A percentile compares a stretch with the other conserved stretches of the same genome.
Conservation (phyloP, 2,797 vertebrate species). For the Pangasius krempfi region DNA sequence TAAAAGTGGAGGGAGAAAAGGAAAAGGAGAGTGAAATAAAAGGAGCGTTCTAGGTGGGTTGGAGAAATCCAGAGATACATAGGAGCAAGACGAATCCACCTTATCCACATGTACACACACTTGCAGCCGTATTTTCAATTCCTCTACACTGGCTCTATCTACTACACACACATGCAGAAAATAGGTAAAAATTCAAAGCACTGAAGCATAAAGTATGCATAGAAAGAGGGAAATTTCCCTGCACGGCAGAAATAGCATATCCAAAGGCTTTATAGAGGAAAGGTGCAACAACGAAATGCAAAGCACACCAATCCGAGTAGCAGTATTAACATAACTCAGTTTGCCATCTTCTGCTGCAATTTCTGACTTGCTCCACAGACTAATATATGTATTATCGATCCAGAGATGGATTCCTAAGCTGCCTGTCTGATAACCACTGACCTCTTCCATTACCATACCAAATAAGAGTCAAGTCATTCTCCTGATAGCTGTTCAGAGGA, state of each 20-base stretch:
- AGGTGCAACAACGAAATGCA: conserved; percentile 18
- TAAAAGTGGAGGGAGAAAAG: conserved; percentile 31
- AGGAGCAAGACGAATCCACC: conserved; percentile 3
- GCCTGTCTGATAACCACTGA: conserved; percentile 35
- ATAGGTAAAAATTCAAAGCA: conserved; percentile 34
- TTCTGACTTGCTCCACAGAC: conserved; percentile 7
- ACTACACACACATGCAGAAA: not conserved
- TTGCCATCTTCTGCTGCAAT: conserved; percentile 20
- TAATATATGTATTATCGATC: conserved; percentile 28
- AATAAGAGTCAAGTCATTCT: not conserved
- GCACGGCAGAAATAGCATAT: conserved; percentile 45
- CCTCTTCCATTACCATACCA: conserved; percentile 38
- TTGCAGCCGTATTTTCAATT: not conserved
- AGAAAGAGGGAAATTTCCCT: conserved; percentile 25
- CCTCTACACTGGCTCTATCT: not conserved
- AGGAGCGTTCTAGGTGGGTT: conserved; percentile 21
- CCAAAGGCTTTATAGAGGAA: conserved; percentile 21
- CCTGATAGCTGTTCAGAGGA: conserved; percentile 4
- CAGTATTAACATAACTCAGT: conserved; percentile 49
- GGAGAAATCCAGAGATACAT: conserved; percentile 25
- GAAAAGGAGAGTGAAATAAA: conserved; percentile 30
- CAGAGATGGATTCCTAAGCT: conserved; percentile 40
- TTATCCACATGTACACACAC: conserved; percentile 14
- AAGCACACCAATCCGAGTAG: conserved; percentile 12
- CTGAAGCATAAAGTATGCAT: conserved; percentile 24